These are phyloP conservation scores for Hemithea aestivaria DNA, from an alignment of 2,888 invertebrate genomes.

Conservation along the genomic window DNA sequence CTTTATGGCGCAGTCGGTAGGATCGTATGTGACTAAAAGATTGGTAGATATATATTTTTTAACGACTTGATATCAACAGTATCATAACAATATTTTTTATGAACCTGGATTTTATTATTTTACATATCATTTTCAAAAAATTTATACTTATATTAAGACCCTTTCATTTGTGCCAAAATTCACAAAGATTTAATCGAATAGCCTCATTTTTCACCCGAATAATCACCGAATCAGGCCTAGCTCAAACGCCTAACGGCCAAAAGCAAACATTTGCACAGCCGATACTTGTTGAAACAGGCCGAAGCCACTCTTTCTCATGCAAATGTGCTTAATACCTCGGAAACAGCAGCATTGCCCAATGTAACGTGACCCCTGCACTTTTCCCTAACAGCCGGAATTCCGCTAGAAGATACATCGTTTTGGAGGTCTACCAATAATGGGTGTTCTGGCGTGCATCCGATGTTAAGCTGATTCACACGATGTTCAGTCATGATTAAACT, in stretches of 20 bases:
- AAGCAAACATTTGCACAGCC: constrained; percentile 34
- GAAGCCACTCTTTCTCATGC: constrained; percentile 47
- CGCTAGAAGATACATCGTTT: constrained; percentile 14
- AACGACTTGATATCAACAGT: too few relatives aligned
- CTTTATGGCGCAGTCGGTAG: too few relatives aligned
- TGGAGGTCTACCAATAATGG: constrained; percentile 27
- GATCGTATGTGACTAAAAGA: too few relatives aligned
- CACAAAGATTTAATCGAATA: too few relatives aligned
- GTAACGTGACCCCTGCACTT: constrained; percentile 26
- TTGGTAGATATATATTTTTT: too few relatives aligned
- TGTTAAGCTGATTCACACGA: constrained; percentile 33
- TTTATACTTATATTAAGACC: too few relatives aligned
- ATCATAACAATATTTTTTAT: too few relatives aligned
- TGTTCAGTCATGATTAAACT: constrained; percentile 33
- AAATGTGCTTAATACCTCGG: constrained; percentile 39
- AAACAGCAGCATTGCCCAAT: constrained; percentile 27
- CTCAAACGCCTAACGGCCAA: constrained; percentile 28
- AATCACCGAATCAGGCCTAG: constrained; percentile 19
- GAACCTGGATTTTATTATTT: too few relatives aligned
- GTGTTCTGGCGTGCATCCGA: constrained; percentile 19
- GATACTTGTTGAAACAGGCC: constrained; percentile 35
- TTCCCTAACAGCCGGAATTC: constrained; percentile 14
- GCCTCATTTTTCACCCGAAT: neutral
- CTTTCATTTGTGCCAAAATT: too few relatives aligned
- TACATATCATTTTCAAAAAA: too few relatives aligned